Conservation (phyloP, 2,888 invertebrate genomes). For the Chrysolina oricalcia region DNA sequence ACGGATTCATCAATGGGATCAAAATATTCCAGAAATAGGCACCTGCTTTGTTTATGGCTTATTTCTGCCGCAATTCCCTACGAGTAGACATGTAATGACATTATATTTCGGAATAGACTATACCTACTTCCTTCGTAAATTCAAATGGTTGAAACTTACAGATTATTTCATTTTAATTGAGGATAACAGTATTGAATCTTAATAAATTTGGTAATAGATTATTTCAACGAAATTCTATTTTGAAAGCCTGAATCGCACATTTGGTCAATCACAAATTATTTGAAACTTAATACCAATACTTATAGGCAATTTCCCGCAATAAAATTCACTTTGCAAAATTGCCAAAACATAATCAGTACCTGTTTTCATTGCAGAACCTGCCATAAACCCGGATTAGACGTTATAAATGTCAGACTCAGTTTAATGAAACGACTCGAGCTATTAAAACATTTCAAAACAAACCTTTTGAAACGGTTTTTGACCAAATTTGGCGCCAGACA, state of each 20-base stretch:
- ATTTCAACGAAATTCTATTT: not conserved
- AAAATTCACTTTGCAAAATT: not conserved
- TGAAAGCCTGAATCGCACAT: slow-evolving; percentile 2
- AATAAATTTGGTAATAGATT: no score
- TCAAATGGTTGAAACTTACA: not conserved
- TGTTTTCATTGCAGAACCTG: not conserved
- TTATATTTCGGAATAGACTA: no score
- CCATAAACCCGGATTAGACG: not conserved
- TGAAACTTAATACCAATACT: not conserved
- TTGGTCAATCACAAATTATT: not conserved
- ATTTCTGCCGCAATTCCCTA: no score
- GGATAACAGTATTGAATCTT: no score
- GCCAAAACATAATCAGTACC: slow-evolving; percentile 5
- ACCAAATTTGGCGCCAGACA: not conserved
- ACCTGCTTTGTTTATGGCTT: no score
- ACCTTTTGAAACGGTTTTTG: not conserved
- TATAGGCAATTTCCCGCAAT: not conserved
- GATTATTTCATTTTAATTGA: not conserved
- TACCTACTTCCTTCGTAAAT: no score
- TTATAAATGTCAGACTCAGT: not conserved
- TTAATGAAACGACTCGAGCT: not conserved
- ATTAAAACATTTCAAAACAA: not conserved
- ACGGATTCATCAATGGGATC: no score
- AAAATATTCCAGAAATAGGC: no score
- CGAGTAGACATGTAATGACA: no score